These are phyloP conservation scores for Spinus pinus DNA, from an alignment of 2,797 vertebrate species.

Conservation along the genomic window DNA sequence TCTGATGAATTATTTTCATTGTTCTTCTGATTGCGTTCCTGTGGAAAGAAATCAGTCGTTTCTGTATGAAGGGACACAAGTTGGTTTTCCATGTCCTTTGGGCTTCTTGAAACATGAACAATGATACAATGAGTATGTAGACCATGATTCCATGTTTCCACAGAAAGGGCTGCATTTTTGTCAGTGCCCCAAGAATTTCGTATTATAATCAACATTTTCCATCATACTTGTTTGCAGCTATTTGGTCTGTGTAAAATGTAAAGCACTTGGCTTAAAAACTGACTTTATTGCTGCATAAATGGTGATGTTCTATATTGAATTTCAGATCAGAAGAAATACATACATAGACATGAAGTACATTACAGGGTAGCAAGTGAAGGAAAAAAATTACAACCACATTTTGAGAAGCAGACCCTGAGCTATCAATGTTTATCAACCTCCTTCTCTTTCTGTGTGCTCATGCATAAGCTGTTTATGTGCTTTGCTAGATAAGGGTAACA, in stretches of 20 bases:
- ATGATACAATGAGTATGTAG: accelerated
- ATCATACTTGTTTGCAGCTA: not conserved
- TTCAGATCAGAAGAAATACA: not conserved
- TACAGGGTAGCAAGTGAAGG: not conserved
- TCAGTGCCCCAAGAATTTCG: not conserved
- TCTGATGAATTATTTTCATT: constrained; percentile 70
- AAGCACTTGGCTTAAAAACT: not conserved
- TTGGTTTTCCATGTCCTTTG: not conserved
- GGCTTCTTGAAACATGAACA: not conserved
- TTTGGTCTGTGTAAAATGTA: not conserved
- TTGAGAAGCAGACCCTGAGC: not conserved
- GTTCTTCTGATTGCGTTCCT: constrained; percentile 42
- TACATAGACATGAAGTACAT: not conserved
- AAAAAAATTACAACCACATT: not conserved
- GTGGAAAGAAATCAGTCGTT: not conserved
- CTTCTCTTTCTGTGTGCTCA: not conserved
- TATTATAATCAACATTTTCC: not conserved
- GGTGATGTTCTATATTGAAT: not conserved
- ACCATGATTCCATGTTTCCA: not conserved
- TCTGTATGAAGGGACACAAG: not conserved
- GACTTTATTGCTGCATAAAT: not conserved
- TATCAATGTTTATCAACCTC: not conserved
- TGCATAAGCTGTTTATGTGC: not conserved
- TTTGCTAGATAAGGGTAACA: not conserved
- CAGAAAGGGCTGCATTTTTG: not conserved